Evolutionary conservation across 2,113 vertebrate species (phyloP).

Genomic region (Myrmophylax atrothorax): DNA sequence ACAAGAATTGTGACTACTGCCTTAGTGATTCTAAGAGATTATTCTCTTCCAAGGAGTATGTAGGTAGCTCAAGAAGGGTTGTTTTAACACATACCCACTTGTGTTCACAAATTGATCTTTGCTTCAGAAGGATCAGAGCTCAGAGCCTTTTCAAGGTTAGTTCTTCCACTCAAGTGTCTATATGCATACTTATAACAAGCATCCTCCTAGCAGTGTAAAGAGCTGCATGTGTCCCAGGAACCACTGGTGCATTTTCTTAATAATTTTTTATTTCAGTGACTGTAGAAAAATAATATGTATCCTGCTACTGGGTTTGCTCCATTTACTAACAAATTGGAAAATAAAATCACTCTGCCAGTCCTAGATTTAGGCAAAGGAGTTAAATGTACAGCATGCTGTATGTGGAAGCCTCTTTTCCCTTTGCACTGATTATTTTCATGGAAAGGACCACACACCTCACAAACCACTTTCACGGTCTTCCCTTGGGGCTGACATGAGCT

Average conservation of each 20-base stretch:
- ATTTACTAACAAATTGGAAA: neutral
- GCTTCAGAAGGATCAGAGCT: neutral
- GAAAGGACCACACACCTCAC: neutral
- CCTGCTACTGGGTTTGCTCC: neutral
- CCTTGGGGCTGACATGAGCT: neutral
- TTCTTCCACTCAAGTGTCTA: accelerated
- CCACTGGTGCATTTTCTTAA: neutral
- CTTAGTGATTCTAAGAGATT: neutral
- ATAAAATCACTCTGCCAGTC: neutral
- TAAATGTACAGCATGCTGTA: accelerated
- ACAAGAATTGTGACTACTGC: neutral
- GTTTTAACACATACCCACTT: neutral
- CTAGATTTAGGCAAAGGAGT: neutral
- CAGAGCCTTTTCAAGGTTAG: neutral
- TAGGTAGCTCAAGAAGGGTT: neutral
- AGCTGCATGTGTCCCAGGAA: accelerated
- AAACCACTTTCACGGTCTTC: neutral
- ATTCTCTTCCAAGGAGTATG: neutral
- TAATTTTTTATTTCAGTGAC: neutral
- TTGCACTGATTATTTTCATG: neutral
- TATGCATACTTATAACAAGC: neutral
- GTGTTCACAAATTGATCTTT: accelerated
- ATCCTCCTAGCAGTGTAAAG: neutral
- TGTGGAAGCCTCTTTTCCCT: neutral
- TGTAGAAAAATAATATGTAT: neutral